These are phyloP conservation scores for Dasypogon diadema DNA, from an alignment of 2,888 invertebrate species.

Conservation along the genomic window DNA sequence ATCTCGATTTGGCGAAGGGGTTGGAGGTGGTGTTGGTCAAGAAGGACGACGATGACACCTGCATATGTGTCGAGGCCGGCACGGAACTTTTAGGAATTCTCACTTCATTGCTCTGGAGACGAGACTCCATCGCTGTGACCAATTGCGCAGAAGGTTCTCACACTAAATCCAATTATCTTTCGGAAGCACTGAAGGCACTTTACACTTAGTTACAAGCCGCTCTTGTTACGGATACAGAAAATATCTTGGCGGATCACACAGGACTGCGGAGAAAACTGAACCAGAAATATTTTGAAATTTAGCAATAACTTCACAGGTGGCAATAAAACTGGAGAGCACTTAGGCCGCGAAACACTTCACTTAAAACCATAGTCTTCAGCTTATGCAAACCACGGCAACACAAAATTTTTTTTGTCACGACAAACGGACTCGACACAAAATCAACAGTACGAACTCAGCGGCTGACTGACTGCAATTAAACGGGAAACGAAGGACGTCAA, in stretches of 20 bases:
- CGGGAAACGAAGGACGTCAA: not conserved
- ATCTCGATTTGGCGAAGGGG: not conserved
- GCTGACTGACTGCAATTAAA: slow-evolving; percentile 30
- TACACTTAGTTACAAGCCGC: not conserved
- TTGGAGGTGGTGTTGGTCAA: not conserved
- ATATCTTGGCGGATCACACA: not conserved
- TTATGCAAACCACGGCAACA: slow-evolving; percentile 9
- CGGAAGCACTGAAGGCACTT: not conserved
- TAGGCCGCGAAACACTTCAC: not conserved
- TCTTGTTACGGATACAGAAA: not conserved
- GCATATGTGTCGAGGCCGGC: not conserved
- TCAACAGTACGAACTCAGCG: not conserved
- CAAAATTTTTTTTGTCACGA: not conserved
- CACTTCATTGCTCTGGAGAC: slow-evolving; percentile 57
- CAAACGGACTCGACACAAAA: not conserved
- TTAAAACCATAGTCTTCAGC: not conserved
- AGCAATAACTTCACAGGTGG: not conserved
- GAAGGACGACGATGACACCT: slow-evolving; percentile 10
- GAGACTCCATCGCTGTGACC: slow-evolving; percentile 53
- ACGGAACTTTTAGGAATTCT: slow-evolving; percentile 54
- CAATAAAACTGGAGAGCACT: not conserved
- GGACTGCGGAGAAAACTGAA: not conserved
- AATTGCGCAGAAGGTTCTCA: not conserved
- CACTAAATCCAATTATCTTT: not conserved
- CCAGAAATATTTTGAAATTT: not conserved